Evolutionary conservation across 2,888 invertebrate species (phyloP), one percentile per base, ranked within the genome.

Genomic region (Napeogenes inachia): DNA sequence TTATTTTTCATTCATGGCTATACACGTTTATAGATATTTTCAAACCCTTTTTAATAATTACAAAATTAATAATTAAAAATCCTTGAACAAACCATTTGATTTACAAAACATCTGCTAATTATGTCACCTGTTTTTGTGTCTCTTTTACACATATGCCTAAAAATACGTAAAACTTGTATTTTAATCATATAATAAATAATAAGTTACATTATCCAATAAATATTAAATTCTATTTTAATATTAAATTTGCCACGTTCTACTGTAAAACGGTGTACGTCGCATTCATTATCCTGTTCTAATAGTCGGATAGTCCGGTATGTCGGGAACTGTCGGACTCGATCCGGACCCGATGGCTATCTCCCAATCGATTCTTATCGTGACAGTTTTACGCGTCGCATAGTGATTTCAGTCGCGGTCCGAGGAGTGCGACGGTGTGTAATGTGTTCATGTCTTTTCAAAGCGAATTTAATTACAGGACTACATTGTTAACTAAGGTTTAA

Each of bases 341-440:
- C 75, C 78, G 79, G 79, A 57, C 6, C 42, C 77, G 85, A 87
- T 86, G 75, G 71, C 76, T 83, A 87, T 87, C 88, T 80, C 70
- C 77, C 79, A 75, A 82, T 81, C 76, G 88, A 88, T 87, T 78
- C 80, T 81, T 85, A 89, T 88, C 87, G 74, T 73, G 88, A 84
- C 87, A 87, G 84, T 84, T 88, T 87, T 85, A 87, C 86, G 85
- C 86, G 82, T 80, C 78, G 77, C 73, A 77, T 82, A 79, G 77
- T 78, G 74, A 78, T 79, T 81, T 79, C 76, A 75, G 79, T 79
- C 74, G 76, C 73, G 75, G 75, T 77, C 76, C 77, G 74, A 71
- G 69, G 68, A 70, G 66, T 66, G 58, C 62, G 65, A 71, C 70
- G 60, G 67, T 65, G 57, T 46, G 64, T 59, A 68, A 69, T 71